Evolutionary conservation across 2,113 vertebrate species (phyloP).

Genomic region (Lampris megalopsis): DNA sequence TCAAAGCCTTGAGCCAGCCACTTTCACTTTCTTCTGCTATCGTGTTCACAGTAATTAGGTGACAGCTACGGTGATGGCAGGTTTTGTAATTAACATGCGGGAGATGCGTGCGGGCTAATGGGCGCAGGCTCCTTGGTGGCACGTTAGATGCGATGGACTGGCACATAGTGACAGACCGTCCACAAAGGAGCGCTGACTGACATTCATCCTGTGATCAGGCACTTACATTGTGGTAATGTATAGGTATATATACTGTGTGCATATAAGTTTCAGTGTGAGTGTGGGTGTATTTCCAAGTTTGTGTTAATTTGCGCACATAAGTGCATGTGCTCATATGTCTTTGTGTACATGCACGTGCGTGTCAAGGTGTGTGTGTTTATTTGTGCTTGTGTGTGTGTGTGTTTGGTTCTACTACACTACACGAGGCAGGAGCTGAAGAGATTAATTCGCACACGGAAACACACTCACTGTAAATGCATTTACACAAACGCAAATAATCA

Average conservation of each 20-base stretch:
- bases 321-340: conserved; percentile 41
- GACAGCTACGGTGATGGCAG: conserved; percentile 89
- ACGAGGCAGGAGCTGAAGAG: conserved; percentile 5
- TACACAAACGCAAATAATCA: too few relatives aligned
- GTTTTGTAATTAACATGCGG: conserved; percentile 91
- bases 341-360: conserved; percentile 3
- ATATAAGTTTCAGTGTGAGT: too few relatives aligned
- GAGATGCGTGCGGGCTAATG: conserved; percentile 91
- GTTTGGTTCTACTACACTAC: not conserved
- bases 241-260: too few relatives aligned
- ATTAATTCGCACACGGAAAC: too few relatives aligned
- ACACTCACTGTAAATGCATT: too few relatives aligned
- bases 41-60: conserved; percentile 92
- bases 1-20: conserved; percentile 39
- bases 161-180: conserved; percentile 73
- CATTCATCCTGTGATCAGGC: conserved; percentile 24
- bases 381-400: not conserved
- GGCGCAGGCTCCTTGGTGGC: conserved; percentile 87
- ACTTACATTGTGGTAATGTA: not conserved
- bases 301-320: too few relatives aligned
- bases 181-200: not conserved
- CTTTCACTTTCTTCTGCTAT: conserved; percentile 79
- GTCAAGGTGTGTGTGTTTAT: conserved; percentile 2
- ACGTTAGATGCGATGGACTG: conserved; percentile 85
- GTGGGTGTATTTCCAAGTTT: too few relatives aligned